Evolutionary conservation across 2,888 invertebrate species (phyloP).

Genomic region (Drosophila greeni): DNA sequence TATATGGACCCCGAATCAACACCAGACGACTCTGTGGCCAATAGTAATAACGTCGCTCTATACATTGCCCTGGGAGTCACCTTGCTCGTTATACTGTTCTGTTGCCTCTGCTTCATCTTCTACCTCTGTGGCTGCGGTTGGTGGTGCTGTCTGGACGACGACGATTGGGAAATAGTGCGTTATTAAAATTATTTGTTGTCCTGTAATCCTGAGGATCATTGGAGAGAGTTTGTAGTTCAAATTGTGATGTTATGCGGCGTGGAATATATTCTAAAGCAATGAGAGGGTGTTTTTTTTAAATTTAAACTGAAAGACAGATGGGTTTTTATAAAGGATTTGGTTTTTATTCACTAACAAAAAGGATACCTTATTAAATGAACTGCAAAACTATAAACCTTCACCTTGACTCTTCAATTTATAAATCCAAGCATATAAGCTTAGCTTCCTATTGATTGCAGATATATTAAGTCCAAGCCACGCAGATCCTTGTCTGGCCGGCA

Average conservation of each 20-base stretch:
- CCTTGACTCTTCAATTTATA: background rate
- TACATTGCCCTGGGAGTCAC: background rate
- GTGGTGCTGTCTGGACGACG: conserved; percentile 21
- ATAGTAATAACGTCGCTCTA: too few relatives aligned
- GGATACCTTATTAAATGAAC: too few relatives aligned
- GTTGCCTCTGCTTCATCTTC: background rate
- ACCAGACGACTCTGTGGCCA: too few relatives aligned
- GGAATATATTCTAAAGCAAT: too few relatives aligned
- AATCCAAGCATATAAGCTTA: background rate
- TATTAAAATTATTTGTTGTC: too few relatives aligned
- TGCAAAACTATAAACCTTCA: background rate
- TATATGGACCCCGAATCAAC: too few relatives aligned
- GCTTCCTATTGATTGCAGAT: conserved; percentile 2
- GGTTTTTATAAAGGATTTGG: too few relatives aligned
- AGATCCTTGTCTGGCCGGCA: conserved; percentile 28
- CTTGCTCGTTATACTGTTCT: background rate
- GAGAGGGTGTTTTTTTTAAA: too few relatives aligned
- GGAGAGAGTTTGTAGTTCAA: background rate
- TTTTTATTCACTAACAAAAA: too few relatives aligned
- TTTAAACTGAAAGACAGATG: too few relatives aligned
- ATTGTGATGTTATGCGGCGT: background rate
- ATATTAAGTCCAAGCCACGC: background rate
- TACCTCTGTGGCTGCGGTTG: conserved; percentile 5
- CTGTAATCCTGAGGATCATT: too few relatives aligned
- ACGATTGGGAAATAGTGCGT: too few relatives aligned